A percentile compares a stretch with the other conserved stretches of the same genome.
These are phyloP conservation scores for Sitodiplosis mosellana DNA, from an alignment of 1,140 invertebrate species.

Conservation along the genomic window DNA sequence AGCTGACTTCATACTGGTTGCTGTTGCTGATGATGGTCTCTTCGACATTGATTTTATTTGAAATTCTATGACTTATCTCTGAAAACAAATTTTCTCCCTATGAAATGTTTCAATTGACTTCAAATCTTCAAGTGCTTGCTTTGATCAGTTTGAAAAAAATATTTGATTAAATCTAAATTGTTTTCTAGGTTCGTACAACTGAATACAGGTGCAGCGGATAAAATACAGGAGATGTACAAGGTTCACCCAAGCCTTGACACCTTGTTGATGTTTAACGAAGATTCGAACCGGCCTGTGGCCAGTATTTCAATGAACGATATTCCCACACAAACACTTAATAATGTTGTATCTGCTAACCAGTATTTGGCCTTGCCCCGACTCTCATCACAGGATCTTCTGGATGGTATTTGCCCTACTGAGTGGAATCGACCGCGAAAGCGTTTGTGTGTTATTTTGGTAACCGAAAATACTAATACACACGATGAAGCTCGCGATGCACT, in stretches of 20 bases:
- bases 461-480: slow-evolving; percentile 41
- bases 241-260: slow-evolving; percentile 63
- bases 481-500: slow-evolving; percentile 39
- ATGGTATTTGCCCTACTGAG: slow-evolving; percentile 65
- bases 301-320: slow-evolving; percentile 79
- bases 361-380: slow-evolving; percentile 73
- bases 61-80: too few species aligned
- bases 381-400: slow-evolving; percentile 64
- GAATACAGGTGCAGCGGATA: slow-evolving; percentile 32
- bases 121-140: not conserved
- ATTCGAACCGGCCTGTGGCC: slow-evolving; percentile 58
- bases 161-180: not conserved
- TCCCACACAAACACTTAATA: slow-evolving; percentile 65
- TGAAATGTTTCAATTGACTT: not conserved
- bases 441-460: slow-evolving; percentile 74
- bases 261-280: slow-evolving; percentile 82
- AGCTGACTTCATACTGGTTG: too few species aligned
- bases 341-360: slow-evolving; percentile 76
- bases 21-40: too few species aligned
- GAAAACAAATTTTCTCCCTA: not conserved
- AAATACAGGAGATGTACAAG: slow-evolving; percentile 46
- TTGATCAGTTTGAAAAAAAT: not conserved
- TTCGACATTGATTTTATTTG: not conserved
- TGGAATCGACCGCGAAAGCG: slow-evolving; percentile 61
- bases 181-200: slow-evolving; percentile 43